Conservation (phyloP, 92 coral and sea anemone genomes). For the Zoanthus sociatus region DNA sequence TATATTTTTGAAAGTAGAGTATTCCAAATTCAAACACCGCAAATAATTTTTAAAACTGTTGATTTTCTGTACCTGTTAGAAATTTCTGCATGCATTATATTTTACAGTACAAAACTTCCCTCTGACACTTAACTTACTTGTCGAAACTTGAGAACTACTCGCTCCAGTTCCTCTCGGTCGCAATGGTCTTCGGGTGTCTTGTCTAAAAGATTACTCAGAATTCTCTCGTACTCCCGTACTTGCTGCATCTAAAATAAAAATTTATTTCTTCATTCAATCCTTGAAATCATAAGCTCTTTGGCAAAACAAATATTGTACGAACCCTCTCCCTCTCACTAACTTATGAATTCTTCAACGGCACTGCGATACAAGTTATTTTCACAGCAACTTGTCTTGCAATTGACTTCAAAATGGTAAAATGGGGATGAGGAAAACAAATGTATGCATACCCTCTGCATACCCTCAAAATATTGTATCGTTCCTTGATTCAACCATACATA, state of each 20-base stretch:
- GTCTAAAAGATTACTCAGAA: slow-evolving; percentile 83
- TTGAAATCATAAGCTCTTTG: background rate
- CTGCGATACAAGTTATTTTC: background rate
- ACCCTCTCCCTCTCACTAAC: background rate
- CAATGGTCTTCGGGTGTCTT: slow-evolving; percentile 93
- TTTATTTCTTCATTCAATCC: background rate
- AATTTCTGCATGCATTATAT: too few species aligned
- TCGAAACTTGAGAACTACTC: slow-evolving; percentile 77
- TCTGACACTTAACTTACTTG: slow-evolving; percentile 56
- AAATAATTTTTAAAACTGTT: too few species aligned
- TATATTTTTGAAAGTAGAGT: too few species aligned
- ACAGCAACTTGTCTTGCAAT: background rate
- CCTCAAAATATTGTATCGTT: too few species aligned
- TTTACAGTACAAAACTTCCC: too few species aligned
- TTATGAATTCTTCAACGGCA: background rate
- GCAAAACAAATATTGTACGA: background rate
- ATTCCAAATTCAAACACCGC: too few species aligned
- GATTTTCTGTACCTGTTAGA: too few species aligned
- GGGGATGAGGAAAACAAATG: too few species aligned
- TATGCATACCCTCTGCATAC: too few species aligned
- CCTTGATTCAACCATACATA: too few species aligned
- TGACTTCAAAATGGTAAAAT: background rate
- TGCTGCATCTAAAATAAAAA: slow-evolving; percentile 83
- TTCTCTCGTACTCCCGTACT: slow-evolving; percentile 85
- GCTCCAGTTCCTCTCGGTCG: slow-evolving; percentile 85